Evolutionary conservation across 2,113 vertebrate species (phyloP).

Genomic region (Mirza zaza): DNA sequence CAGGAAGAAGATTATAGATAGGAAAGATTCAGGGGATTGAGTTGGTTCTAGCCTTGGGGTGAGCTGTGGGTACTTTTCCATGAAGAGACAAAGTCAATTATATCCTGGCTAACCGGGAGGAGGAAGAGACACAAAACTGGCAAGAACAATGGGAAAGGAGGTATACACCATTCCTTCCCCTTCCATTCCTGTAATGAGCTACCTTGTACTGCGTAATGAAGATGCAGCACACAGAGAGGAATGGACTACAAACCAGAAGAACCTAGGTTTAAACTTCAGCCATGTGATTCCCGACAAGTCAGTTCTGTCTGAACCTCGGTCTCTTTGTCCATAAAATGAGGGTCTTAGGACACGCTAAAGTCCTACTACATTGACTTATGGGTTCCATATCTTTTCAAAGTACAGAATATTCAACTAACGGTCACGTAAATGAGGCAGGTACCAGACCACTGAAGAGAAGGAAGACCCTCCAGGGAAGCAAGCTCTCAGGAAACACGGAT

Average conservation of each 20-base stretch:
- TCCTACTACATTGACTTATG: background rate
- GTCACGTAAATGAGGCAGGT: background rate
- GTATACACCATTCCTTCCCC: background rate
- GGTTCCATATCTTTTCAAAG: background rate
- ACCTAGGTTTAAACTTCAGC: background rate
- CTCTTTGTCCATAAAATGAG: background rate
- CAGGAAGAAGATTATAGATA: background rate
- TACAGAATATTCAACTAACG: background rate
- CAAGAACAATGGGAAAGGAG: background rate
- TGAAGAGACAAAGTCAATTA: background rate
- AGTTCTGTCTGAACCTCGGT: background rate
- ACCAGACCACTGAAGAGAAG: background rate
- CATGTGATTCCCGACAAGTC: background rate
- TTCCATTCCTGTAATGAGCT: background rate
- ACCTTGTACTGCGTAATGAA: background rate
- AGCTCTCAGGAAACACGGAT: background rate
- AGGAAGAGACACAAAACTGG: background rate
- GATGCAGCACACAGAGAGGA: background rate
- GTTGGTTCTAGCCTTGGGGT: background rate
- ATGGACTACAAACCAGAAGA: background rate
- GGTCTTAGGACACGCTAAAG: background rate
- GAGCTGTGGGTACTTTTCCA: background rate
- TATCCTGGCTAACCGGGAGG: background rate
- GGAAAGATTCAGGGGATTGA: background rate
- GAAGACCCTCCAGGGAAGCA: background rate